Evolutionary conservation across 92 coral and sea anemone species (phyloP), one percentile per base, ranked within the genome.

Genomic region (Meandrina meandrites): DNA sequence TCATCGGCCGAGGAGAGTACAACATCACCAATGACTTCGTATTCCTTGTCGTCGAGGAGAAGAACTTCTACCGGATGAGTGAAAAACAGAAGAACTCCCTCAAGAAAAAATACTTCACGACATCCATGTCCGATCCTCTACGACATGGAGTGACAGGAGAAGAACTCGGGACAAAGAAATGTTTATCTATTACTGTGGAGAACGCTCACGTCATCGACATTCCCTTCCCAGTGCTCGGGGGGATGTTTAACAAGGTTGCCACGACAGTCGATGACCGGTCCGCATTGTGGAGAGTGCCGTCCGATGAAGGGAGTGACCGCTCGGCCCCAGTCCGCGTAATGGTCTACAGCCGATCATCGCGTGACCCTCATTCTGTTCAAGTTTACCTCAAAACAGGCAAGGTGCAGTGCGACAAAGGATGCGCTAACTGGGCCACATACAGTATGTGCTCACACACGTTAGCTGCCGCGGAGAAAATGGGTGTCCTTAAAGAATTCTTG

Each of bases 1-100:
- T 91, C n/a, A 79, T 91, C n/a, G 94, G 94, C 19, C 87, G 89
- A 81, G 94, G 94, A 48, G 87, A 80, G 71, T 91, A 88, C 70
- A 80, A 60, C 12, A 68, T 91, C 50, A 81, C 84, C 27, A 74
- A 88, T 27, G 90, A 88, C 71, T 88, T 91, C 70, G 51, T 31
- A 19, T 82, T 84, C 76, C 91, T 91, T 8, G 50, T 31, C 12
- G 91, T 88, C 22, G 90, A 88, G 51, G 94, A 88, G 88, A 80
- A 86, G 79, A 53, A 89, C 50, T 91, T 88, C 81, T 91, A 84
- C 67, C 45, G 86, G 68, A 88, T 91, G 91, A 88, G 81, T 11
- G 81, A 79, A 60, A 74, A 50, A 24, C 94, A 91, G 86, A 91
- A 91, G 80, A 80, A 84, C 57, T 70, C 91, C 73, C 68, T 88